These are phyloP conservation scores for Cottoperca gobio DNA, from an alignment of 2,797 vertebrate genomes.

Conservation along the genomic window DNA sequence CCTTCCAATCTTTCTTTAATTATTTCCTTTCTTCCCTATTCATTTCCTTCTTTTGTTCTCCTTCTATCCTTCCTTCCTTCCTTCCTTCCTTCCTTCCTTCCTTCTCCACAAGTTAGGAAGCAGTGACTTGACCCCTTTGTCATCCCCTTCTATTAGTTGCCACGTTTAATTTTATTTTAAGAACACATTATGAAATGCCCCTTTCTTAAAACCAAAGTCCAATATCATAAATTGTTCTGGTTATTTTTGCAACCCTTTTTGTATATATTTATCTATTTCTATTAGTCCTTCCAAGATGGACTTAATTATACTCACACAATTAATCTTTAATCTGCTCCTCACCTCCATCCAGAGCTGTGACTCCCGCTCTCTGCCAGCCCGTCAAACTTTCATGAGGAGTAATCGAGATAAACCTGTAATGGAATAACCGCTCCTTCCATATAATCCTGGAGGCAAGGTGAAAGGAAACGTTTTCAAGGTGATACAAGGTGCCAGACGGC, in stretches of 20 bases:
- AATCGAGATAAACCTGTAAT: slow-evolving; percentile 83
- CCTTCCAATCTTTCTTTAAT: too few species aligned
- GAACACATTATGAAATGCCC: background rate
- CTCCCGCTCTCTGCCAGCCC: slow-evolving; percentile 44
- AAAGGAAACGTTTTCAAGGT: slow-evolving; percentile 52
- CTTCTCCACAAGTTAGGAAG: background rate
- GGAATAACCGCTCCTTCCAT: slow-evolving; percentile 45
- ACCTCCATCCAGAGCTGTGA: slow-evolving; percentile 62
- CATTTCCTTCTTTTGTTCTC: too few species aligned
- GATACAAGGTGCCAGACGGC: slow-evolving; percentile 66
- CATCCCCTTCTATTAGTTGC: background rate
- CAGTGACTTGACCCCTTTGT: background rate
- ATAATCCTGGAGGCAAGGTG: slow-evolving; percentile 43
- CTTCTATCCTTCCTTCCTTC: background rate
- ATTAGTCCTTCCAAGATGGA: slow-evolving; percentile 19
- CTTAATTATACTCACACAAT: slow-evolving; percentile 66
- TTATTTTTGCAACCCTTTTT: background rate
- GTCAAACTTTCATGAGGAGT: slow-evolving; percentile 83
- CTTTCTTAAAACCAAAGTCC: background rate
- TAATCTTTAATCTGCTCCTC: slow-evolving; percentile 78
- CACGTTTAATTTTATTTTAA: background rate
- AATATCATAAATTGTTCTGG: background rate
- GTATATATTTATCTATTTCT: too few species aligned
- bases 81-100: background rate
- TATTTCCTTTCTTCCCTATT: background rate